phyloP scores from a whole-genome alignment of 1,140 invertebrate genomes.

The Neoseiulus cucumeris region DNA sequence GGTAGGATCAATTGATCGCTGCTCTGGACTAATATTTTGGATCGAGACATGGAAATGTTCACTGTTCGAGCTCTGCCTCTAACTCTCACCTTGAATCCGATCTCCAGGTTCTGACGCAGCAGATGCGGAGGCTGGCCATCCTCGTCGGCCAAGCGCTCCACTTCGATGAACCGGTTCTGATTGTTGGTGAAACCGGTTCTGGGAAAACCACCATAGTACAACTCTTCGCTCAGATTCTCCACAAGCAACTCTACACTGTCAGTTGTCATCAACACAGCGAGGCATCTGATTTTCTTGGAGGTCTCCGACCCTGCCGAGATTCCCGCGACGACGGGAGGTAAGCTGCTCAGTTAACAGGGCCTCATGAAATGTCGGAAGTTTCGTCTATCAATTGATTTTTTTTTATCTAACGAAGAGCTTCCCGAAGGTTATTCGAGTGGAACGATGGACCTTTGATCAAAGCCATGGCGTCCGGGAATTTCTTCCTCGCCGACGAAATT shows the following conservation, averaged over 20 bases:
- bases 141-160: conserved; percentile 63
- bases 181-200: conserved; percentile 91
- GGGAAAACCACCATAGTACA: conserved; percentile 96
- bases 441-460: conserved; percentile 80
- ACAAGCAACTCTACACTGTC: conserved; percentile 47
- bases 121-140: conserved; percentile 75
- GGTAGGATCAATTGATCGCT: background rate
- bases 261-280: conserved; percentile 99
- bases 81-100: too few species aligned
- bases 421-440: conserved; percentile 78
- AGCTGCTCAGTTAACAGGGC: background rate
- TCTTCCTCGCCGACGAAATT: conserved; percentile 95
- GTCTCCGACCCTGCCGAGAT: conserved; percentile 66
- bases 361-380: background rate
- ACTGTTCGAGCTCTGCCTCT: too few species aligned
- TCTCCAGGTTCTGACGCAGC: conserved; percentile 66
- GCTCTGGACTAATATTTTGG: too few species aligned
- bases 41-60: conserved; percentile 13
- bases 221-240: conserved; percentile 46
- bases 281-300: conserved; percentile 89
- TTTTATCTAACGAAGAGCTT: background rate
- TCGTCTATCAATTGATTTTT: background rate
- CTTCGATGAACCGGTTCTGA: conserved; percentile 78
- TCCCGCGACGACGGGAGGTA: conserved; percentile 19
- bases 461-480: conserved; percentile 63